phyloP scores from a whole-genome alignment of 2,797 vertebrate genomes.

The Artibeus jamaicensis region DNA sequence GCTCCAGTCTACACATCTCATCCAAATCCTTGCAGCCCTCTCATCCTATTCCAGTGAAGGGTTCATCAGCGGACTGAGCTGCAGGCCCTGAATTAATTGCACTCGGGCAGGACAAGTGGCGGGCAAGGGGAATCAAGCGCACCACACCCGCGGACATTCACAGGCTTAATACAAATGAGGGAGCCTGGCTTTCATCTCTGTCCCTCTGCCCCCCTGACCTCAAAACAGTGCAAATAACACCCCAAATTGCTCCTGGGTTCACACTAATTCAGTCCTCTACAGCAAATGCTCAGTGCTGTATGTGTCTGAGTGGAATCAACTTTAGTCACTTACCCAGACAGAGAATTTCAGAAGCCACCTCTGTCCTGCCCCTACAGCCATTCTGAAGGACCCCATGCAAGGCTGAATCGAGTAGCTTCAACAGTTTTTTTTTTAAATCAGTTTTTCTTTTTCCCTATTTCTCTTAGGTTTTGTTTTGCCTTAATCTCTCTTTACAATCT shows the following conservation, averaged over 20 bases:
- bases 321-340: neutral
- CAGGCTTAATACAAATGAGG: neutral
- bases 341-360: neutral
- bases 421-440: neutral
- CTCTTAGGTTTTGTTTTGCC: neutral
- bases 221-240: neutral
- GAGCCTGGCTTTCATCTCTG: neutral
- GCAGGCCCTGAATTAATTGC: neutral
- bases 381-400: neutral
- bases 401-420: neutral
- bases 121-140: rapidly evolving
- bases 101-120: neutral
- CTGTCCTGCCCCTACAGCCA: neutral
- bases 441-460: neutral
- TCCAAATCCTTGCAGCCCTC: neutral
- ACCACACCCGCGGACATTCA: neutral
- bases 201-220: neutral
- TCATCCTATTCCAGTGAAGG: neutral
- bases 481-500: neutral
- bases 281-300: neutral
- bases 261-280: neutral
- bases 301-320: neutral
- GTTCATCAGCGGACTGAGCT: neutral
- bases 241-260: neutral
- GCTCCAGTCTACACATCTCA: neutral